phyloP scores from a whole-genome alignment of 2,797 vertebrate species.

The Scolopax bukidnonensis region DNA sequence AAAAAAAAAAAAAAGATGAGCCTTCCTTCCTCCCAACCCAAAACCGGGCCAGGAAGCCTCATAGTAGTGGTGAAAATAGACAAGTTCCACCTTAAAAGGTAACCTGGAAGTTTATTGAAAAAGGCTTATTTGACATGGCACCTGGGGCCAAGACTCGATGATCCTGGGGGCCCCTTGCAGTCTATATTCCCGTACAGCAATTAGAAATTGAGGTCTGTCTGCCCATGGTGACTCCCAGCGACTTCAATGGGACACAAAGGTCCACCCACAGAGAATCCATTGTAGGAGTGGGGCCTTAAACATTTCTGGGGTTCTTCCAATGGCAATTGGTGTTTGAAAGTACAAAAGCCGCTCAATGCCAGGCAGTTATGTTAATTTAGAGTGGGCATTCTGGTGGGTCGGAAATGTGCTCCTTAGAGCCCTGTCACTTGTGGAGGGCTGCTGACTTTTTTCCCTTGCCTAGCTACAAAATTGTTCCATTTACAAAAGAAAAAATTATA shows the following conservation, averaged over 20 bases:
- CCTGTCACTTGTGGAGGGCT: background rate
- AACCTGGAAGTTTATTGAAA: background rate
- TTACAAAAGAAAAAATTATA: background rate
- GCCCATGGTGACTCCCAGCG: fast-evolving
- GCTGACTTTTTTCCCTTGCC: background rate
- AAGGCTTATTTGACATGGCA: background rate
- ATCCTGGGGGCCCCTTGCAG: background rate
- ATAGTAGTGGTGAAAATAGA: background rate
- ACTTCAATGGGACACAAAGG: background rate
- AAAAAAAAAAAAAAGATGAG: too few relatives aligned
- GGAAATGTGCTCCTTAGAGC: background rate
- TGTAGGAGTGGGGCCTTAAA: background rate
- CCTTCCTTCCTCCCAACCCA: background rate
- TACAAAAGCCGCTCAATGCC: background rate
- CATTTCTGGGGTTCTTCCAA: conserved; percentile 1
- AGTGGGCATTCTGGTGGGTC: background rate
- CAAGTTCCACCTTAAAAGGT: background rate
- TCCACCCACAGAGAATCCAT: background rate
- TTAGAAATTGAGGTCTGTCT: background rate
- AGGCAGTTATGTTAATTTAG: background rate
- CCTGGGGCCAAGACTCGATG: background rate
- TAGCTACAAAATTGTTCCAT: background rate
- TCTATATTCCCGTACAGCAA: background rate
- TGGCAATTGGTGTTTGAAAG: background rate
- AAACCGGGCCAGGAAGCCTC: background rate